Base-by-base conservation (phyloP, 2,888 invertebrate species). In the Trachelus tabidus region DNA sequence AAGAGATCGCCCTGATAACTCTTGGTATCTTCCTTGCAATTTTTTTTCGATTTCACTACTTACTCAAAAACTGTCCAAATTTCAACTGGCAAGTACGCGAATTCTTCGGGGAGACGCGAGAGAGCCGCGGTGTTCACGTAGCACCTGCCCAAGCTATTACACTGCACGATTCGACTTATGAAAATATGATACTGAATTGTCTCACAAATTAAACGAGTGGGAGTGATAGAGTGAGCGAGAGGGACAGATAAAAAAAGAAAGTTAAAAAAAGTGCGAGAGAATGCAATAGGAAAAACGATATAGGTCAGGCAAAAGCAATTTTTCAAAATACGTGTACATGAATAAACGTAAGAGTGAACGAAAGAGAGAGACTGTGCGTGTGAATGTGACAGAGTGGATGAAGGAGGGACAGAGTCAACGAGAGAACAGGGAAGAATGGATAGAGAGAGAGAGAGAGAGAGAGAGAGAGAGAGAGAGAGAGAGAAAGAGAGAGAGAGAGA, bases 31-130 rank as follows among this genome's bases (percentile, higher is more conserved):
- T 71, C 9, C 75, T 76, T 73, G 31, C 35, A 69, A 68, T 73
- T 69, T 73, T 35, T 78, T 35, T 77, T 76, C 77, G 76, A 79
- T 81, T 56, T 23, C 23, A 56, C 15, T 23, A 9, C 23, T 23
- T 56, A 23, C 23, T 56, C 23, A 23, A 56, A 56, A 23, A 9
- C 9, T 15, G 56, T 23, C 23, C 1, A 56, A 56, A 23, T 56
- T 9, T 23, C 9, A 56, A 56, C 2, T 9, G 6, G 23, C 56
- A 56, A 56, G 56, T 56, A 23, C 56, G 56, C 56, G 56, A 23
- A 23, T 56, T 56, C 56, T 23, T 56, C 56, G 56, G 56, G 56
- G 56, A 56, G 56, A 56, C 56, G 23, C 56, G 56, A 56, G 56
- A 56, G 56, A 56, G 56, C 56, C 56, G 56, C 56, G 56, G 56